Conservation (phyloP, 2,797 vertebrate species). For the Gymnoscopelus braueri region DNA sequence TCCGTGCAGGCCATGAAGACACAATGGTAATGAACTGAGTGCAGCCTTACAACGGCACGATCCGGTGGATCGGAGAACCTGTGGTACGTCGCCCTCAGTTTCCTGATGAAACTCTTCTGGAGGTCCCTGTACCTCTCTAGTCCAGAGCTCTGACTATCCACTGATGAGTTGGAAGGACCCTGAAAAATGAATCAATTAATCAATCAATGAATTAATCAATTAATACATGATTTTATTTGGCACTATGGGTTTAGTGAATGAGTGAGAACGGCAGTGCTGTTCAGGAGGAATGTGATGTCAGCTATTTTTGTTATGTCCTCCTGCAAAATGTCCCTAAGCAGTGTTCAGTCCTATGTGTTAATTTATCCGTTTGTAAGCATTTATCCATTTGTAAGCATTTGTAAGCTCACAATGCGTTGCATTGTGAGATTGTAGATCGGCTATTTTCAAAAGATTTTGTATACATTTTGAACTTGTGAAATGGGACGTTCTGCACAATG, state of each 20-base stretch:
- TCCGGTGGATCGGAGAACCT: constrained; percentile 64
- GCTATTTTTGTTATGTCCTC: not conserved
- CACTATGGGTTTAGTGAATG: not conserved
- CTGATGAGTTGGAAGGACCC: constrained; percentile 42
- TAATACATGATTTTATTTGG: not conserved
- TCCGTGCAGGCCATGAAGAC: no score
- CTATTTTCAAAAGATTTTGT: no score
- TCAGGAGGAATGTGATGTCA: not conserved
- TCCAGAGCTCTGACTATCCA: constrained; percentile 63
- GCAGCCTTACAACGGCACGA: constrained; percentile 78
- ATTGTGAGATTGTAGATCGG: no score
- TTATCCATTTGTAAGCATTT: no score
- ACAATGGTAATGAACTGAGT: constrained; percentile 13
- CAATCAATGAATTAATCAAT: not conserved
- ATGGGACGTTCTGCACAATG: no score
- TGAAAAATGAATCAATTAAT: constrained; percentile 37
- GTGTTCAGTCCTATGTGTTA: no score
- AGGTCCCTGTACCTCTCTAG: constrained; percentile 77
- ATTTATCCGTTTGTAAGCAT: no score
- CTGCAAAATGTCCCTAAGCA: not conserved
- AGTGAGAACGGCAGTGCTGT: no score
- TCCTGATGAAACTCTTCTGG: constrained; percentile 82
- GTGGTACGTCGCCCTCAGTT: constrained; percentile 73
- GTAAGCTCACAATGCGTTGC: no score
- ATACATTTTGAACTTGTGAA: no score